Conservation (phyloP, 2,797 vertebrate genomes). For the Caiman crocodilus region DNA sequence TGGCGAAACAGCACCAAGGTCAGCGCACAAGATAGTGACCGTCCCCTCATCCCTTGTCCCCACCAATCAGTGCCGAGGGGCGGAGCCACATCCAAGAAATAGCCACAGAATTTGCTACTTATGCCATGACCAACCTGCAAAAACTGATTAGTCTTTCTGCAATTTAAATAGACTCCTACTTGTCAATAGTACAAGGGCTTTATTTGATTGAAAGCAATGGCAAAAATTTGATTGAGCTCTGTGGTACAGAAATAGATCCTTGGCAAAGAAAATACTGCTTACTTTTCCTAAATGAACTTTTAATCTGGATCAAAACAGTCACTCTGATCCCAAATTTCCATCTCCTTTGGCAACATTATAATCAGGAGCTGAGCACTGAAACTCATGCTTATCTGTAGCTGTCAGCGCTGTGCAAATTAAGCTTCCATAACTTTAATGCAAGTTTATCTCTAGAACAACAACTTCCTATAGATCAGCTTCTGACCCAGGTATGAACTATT, state of each 20-base stretch:
- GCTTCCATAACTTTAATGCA: background rate
- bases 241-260: background rate
- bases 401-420: background rate
- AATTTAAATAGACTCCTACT: too few species aligned
- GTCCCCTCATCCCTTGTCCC: too few species aligned
- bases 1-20: too few species aligned
- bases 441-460: background rate
- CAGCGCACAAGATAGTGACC: too few species aligned
- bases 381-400: background rate
- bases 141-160: too few species aligned
- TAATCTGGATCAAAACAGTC: background rate
- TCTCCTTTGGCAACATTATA: background rate
- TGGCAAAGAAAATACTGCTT: background rate
- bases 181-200: background rate
- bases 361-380: background rate
- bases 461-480: background rate
- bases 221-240: background rate
- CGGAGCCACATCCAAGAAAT: too few species aligned
- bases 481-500: background rate
- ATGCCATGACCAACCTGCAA: too few species aligned
- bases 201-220: background rate
- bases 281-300: background rate
- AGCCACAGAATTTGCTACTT: too few species aligned
- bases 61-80: too few species aligned
- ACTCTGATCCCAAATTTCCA: accelerated